Evolutionary conservation across 2,888 invertebrate genomes (phyloP), one percentile per base, ranked within the genome.

Genomic region (Stenodera caucasica): DNA sequence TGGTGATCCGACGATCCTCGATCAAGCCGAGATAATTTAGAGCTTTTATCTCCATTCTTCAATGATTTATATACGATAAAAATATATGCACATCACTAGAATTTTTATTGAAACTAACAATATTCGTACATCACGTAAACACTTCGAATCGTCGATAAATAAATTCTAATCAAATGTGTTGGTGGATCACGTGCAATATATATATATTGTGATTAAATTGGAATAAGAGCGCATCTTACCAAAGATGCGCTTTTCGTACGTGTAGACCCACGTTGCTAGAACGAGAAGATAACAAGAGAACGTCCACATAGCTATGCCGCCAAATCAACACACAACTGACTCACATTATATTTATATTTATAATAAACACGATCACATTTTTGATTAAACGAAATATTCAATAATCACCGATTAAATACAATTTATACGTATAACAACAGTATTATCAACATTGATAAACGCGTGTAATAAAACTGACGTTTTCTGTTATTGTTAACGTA

Each of bases 171-270:
- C 57, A 53, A 52, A 30, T 35, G 33, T 45, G 23, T 21, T 21
- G 29, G 32, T 40, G 45, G 55, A 52, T 55, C 57, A 61, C 57
- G 58, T 58, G 58, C 51, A 32, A 37, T n/a, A n/a, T n/a, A 51
- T 4, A 21, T 51, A 21, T 32, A 49, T 15, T 32, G 23, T 21
- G 54, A 49, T 14, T 14, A 55, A 33, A 52, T 40, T 8, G 21
- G 35, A 57, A 30, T 52, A 35, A 53, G 23, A 57, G 55, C 57
- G 56, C 29, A 52, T 62, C 74, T 76, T 72, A 76, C 76, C 75
- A 64, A 75, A 75, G 62, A 71, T 68, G 51, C 75, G 72, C 59
- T 70, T 73, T 58, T 73, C 72, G 64, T 70, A 71, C 56, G 72
- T 70, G 58, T 65, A 61, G 40, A 67, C 69, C 56, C 64, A 60